These are phyloP conservation scores for Anthopleura sola DNA, from an alignment of 64 coral and sea anemone genomes.

Conservation along the genomic window DNA sequence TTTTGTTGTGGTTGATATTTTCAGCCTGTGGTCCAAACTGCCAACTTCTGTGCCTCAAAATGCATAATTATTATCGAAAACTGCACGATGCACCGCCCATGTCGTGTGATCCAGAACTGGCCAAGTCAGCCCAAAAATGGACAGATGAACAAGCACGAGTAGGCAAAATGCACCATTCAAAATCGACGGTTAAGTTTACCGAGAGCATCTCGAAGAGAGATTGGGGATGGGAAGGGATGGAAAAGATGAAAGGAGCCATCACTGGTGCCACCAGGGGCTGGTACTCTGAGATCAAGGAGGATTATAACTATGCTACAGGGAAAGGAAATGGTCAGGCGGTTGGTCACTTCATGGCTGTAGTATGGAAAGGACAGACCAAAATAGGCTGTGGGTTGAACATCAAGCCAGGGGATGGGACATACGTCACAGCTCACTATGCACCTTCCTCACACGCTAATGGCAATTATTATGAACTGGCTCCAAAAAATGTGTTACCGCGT, in stretches of 20 bases:
- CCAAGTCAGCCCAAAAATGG: constrained; percentile 64
- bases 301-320: constrained; percentile 42
- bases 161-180: constrained; percentile 20
- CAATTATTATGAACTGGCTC: not conserved
- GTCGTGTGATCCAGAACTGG: constrained; percentile 65
- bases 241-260: constrained; percentile 4
- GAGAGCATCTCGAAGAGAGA: constrained; percentile 18
- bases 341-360: no score
- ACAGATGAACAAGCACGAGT: constrained; percentile 33
- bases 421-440: constrained; percentile 48
- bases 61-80: constrained; percentile 70
- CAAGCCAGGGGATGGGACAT: constrained; percentile 50
- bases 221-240: not conserved
- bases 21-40: constrained; percentile 55
- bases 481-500: constrained; percentile 5
- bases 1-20: no score
- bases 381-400: constrained; percentile 55
- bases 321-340: no score
- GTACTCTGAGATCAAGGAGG: constrained; percentile 34
- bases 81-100: constrained; percentile 63
- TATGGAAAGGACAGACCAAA: constrained; percentile 30
- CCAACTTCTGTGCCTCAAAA: constrained; percentile 57
- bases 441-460: no score
- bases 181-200: constrained; percentile 2
- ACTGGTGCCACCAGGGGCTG: constrained; percentile 59